Percentiles rank a stretch among this genome's conserved stretches.
These are phyloP conservation scores for Emys orbicularis DNA, from an alignment of 2,797 vertebrate genomes.

Conservation along the genomic window DNA sequence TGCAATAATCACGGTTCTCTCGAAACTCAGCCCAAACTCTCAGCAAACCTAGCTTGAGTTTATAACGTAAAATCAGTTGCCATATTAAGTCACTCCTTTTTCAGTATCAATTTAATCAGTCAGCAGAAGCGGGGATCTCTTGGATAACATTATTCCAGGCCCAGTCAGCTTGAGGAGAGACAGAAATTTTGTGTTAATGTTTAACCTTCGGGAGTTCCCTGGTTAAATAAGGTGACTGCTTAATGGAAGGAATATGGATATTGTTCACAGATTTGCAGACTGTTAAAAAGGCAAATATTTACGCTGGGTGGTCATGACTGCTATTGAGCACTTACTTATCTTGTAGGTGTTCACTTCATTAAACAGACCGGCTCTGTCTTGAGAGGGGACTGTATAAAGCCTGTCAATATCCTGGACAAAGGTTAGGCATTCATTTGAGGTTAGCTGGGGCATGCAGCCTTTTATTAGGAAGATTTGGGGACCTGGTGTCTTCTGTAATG, in stretches of 20 bases:
- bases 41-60: background rate
- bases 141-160: background rate
- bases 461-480: too few species aligned
- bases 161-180: background rate
- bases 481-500: background rate
- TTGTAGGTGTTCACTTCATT: background rate
- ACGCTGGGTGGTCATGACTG: conserved; percentile 28
- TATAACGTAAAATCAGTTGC: background rate
- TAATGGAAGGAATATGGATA: conserved; percentile 65
- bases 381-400: background rate
- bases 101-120: background rate
- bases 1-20: background rate
- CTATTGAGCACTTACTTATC: background rate
- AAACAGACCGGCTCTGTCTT: background rate
- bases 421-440: background rate
- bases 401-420: background rate
- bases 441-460: background rate
- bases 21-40: background rate
- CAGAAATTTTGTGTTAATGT: conserved; percentile 61
- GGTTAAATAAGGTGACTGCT: conserved; percentile 57
- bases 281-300: conserved; percentile 84
- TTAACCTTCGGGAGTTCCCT: conserved; percentile 86
- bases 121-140: background rate
- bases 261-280: conserved; percentile 57
- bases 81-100: background rate